Evolutionary conservation across 1,140 invertebrate species (phyloP).

Genomic region (Ctenoplectra terminalis): DNA sequence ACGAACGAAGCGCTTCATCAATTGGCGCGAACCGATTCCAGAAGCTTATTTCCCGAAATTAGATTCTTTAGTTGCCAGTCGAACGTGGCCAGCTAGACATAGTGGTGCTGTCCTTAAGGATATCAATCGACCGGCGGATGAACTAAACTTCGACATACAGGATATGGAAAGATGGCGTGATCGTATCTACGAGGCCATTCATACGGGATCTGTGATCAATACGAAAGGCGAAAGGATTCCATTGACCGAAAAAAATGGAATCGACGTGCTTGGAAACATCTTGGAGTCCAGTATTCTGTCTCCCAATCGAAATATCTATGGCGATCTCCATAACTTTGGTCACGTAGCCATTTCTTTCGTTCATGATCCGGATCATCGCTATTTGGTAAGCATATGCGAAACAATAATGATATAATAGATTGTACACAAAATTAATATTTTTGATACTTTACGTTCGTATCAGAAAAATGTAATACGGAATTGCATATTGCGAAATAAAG

Average conservation of each 20-base stretch:
- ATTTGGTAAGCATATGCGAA: constrained; percentile 82
- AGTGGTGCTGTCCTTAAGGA: constrained; percentile 85
- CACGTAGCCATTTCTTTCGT: constrained; percentile 86
- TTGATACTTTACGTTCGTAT: no score
- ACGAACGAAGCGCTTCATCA: constrained; percentile 84
- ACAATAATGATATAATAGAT: not conserved
- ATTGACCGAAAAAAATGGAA: constrained; percentile 87
- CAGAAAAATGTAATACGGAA: no score
- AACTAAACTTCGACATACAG: constrained; percentile 86
- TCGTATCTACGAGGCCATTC: constrained; percentile 89
- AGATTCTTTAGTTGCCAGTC: constrained; percentile 86
- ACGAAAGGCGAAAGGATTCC: constrained; percentile 82
- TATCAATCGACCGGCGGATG: constrained; percentile 86
- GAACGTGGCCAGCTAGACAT: constrained; percentile 86
- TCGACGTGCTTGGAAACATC: constrained; percentile 91
- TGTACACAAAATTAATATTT: not conserved
- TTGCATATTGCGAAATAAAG: no score
- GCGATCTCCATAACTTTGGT: constrained; percentile 90
- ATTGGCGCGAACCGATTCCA: constrained; percentile 85
- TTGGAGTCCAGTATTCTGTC: constrained; percentile 89
- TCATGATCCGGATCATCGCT: constrained; percentile 89
- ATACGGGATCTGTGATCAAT: constrained; percentile 85
- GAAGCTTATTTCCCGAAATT: constrained; percentile 90
- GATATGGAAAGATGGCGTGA: constrained; percentile 90
- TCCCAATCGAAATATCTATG: constrained; percentile 87